Base-by-base conservation (phyloP, 2,888 invertebrate genomes). In the Helobdella robusta region DNA sequence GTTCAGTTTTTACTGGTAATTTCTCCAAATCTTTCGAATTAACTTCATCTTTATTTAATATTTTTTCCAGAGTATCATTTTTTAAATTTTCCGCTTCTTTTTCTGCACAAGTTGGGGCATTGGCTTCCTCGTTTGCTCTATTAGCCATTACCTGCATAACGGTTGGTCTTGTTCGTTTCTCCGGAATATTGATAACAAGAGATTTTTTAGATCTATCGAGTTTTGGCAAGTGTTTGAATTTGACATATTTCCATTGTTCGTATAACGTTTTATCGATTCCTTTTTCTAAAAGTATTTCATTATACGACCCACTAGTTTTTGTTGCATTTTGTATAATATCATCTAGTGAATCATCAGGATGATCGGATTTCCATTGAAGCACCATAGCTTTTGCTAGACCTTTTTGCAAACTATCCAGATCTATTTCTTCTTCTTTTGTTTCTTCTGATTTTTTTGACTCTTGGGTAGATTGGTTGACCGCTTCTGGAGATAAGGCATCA, bases 371-470 rank as follows among this genome's bases (percentile, higher is more conserved):
- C 62, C 62, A 62, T 23, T 62, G 62, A 30, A 62, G 32, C 46
- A 62, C 62, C 62, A 62, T 62, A 28, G 62, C 62, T 28, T 62
- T 62, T 23, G 62, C 62, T n/a, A 62, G 30, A 30, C 62, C 62
- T 25, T 62, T 44, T 35, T 62, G 62, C 32, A 62, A n/a, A 15
- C 46, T 46, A 23, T 34, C 46, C 46, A 62, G 46, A 44, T 62
- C 62, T 40, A 50, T 35, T n/a, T 48, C 62, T 62, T 62, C 62
- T 11, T 40, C 11, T 40, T 40, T n/a, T 40, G 44, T 15, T n/a
- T n/a, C n/a, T n/a, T n/a, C n/a, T n/a, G n/a, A n/a, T n/a, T n/a
- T n/a, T n/a, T n/a, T n/a, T n/a, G n/a, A n/a, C n/a, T n/a, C n/a
- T n/a, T n/a, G n/a, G n/a, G n/a, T n/a, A n/a, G n/a, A n/a, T n/a